Evolutionary conservation across 2,797 vertebrate genomes (phyloP).

Genomic region (Phrynocephalus guinanensis): DNA sequence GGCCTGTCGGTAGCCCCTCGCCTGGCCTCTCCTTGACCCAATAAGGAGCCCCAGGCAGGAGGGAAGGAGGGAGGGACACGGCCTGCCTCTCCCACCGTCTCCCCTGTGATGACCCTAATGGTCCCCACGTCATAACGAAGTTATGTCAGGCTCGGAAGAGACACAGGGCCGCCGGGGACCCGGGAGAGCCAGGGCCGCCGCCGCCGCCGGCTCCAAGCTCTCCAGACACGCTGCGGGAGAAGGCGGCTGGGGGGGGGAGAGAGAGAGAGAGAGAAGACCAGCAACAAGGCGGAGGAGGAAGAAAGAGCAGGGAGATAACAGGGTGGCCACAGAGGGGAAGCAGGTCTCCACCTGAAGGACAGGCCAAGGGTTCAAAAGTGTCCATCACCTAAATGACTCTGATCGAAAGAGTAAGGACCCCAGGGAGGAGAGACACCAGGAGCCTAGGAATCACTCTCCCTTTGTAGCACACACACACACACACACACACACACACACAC

Average conservation of each 20-base stretch:
- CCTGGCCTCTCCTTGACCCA: constrained; percentile 57
- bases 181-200: neutral
- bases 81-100: neutral
- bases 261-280: neutral
- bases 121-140: neutral
- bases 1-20: neutral
- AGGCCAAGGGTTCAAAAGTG: too few species aligned
- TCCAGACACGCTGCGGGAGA: too few species aligned
- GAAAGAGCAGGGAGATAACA: neutral
- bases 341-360: too few species aligned
- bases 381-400: too few species aligned
- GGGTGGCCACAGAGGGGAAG: too few species aligned
- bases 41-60: constrained; percentile 26
- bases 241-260: neutral
- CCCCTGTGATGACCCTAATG: neutral
- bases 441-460: neutral
- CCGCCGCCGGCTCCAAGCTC: too few species aligned
- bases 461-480: too few species aligned
- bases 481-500: too few species aligned
- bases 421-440: neutral
- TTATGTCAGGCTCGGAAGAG: neutral
- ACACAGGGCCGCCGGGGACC: too few species aligned
- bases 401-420: too few species aligned
- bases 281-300: neutral
- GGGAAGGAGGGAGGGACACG: neutral